Evolutionary conservation across 92 coral and sea anemone species (phyloP).

Genomic region (Micromussa lordhowensis): DNA sequence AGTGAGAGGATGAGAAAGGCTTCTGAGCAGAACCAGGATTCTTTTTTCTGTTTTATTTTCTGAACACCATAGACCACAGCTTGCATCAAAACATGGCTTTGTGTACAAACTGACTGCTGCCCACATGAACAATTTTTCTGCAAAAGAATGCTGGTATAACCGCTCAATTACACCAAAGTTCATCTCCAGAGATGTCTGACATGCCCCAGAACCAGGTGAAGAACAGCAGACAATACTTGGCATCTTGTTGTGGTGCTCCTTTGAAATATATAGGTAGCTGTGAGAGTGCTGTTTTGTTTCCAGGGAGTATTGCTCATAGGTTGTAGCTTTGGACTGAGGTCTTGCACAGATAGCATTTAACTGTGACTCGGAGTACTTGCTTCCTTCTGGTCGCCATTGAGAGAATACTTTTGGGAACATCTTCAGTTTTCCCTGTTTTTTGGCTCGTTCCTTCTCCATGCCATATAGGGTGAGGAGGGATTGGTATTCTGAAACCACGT

Average conservation of each 20-base stretch:
- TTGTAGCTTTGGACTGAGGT: constrained; percentile 39
- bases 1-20: constrained; percentile 45
- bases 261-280: constrained; percentile 41
- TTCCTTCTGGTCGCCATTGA: constrained; percentile 32
- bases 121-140: constrained; percentile 45
- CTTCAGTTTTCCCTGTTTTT: background rate
- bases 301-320: background rate
- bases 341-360: background rate
- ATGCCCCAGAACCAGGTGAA: constrained; percentile 17
- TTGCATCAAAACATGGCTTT: constrained; percentile 36
- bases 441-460: too few species aligned
- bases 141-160: constrained; percentile 40
- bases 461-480: too few species aligned
- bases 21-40: constrained; percentile 16
- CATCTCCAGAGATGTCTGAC: background rate
- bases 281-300: constrained; percentile 47
- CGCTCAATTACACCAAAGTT: constrained; percentile 46
- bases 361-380: constrained; percentile 2
- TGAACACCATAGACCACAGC: constrained; percentile 48
- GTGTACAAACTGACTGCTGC: constrained; percentile 43
- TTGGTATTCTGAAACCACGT: too few species aligned
- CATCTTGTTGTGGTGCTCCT: constrained; percentile 45
- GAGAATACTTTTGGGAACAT: constrained; percentile 1
- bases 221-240: constrained; percentile 46
- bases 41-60: constrained; percentile 22